phyloP scores from a whole-genome alignment of 2,888 invertebrate genomes.

The Drosophila nigricruria region DNA sequence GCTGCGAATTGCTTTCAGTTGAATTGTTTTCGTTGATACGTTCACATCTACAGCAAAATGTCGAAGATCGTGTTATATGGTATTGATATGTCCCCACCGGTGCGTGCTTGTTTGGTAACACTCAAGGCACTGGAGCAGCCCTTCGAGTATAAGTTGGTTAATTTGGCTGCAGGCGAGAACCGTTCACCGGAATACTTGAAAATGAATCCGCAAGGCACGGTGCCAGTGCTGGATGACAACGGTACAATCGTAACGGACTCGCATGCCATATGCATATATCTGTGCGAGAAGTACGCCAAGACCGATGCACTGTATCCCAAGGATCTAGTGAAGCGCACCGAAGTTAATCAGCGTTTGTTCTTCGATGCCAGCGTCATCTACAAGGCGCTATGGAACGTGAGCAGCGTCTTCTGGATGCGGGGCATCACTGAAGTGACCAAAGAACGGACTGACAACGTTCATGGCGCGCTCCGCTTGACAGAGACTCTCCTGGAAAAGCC shows the following conservation, averaged over 20 bases:
- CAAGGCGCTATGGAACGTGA: slow-evolving; percentile 40
- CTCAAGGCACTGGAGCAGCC: slow-evolving; percentile 87
- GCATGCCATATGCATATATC: slow-evolving; percentile 47
- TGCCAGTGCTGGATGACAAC: slow-evolving; percentile 63
- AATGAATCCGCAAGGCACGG: slow-evolving; percentile 87
- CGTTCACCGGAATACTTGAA: slow-evolving; percentile 61
- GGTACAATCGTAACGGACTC: slow-evolving; percentile 37
- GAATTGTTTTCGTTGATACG: not conserved
- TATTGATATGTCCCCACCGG: slow-evolving; percentile 86
- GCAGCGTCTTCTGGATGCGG: slow-evolving; percentile 26
- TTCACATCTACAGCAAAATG: slow-evolving; percentile 30
- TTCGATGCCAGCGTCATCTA: slow-evolving; percentile 59
- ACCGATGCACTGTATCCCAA: slow-evolving; percentile 45
- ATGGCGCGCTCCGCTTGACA: slow-evolving; percentile 46
- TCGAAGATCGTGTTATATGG: slow-evolving; percentile 65
- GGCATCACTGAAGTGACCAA: slow-evolving; percentile 47
- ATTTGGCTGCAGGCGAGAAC: slow-evolving; percentile 46
- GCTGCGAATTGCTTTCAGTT: slow-evolving; percentile 1
- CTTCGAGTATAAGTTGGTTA: slow-evolving; percentile 73
- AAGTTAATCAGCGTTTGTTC: slow-evolving; percentile 68
- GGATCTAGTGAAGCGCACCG: slow-evolving; percentile 38
- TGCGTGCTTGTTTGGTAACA: slow-evolving; percentile 87
- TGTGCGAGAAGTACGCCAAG: slow-evolving; percentile 48
- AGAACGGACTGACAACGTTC: slow-evolving; percentile 50
- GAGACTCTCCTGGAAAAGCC: slow-evolving; percentile 56